These are phyloP conservation scores for Mythimna ferrago DNA, from an alignment of 2,888 invertebrate species.

Conservation along the genomic window DNA sequence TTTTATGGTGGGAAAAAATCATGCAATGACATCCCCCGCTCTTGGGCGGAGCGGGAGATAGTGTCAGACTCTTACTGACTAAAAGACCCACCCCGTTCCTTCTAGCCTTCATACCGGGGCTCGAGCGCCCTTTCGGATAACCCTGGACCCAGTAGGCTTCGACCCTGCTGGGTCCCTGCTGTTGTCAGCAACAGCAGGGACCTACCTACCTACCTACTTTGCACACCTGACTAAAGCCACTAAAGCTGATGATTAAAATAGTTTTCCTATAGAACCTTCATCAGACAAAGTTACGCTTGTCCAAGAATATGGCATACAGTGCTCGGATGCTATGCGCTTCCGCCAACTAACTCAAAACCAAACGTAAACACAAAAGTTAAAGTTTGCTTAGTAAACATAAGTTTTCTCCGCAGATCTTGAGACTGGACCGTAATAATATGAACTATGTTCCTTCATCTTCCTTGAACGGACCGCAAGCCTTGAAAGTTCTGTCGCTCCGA, in stretches of 20 bases:
- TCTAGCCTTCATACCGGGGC: too few species aligned
- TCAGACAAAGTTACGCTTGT: background rate
- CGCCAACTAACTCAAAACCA: constrained; percentile 32
- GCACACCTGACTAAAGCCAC: background rate
- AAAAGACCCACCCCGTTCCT: too few species aligned
- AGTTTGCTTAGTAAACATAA: constrained; percentile 43
- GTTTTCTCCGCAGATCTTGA: constrained; percentile 92
- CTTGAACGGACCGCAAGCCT: constrained; percentile 94
- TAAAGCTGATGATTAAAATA: background rate
- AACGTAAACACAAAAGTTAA: constrained; percentile 42
- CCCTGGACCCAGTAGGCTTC: too few species aligned
- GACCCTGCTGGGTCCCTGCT: too few species aligned
- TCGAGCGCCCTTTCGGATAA: too few species aligned
- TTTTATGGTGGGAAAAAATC: too few species aligned
- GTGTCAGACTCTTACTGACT: too few species aligned
- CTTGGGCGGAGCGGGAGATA: too few species aligned
- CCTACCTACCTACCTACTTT: too few species aligned
- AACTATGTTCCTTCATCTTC: constrained; percentile 94
- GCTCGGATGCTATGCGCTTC: constrained; percentile 12
- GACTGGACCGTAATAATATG: constrained; percentile 95
- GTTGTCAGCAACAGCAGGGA: too few species aligned
- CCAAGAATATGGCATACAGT: background rate
- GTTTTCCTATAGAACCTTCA: background rate
- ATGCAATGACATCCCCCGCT: too few species aligned
- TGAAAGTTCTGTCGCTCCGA: constrained; percentile 94